phyloP scores from a whole-genome alignment of 2,888 invertebrate species.

The Ichneumoninae sp. region DNA sequence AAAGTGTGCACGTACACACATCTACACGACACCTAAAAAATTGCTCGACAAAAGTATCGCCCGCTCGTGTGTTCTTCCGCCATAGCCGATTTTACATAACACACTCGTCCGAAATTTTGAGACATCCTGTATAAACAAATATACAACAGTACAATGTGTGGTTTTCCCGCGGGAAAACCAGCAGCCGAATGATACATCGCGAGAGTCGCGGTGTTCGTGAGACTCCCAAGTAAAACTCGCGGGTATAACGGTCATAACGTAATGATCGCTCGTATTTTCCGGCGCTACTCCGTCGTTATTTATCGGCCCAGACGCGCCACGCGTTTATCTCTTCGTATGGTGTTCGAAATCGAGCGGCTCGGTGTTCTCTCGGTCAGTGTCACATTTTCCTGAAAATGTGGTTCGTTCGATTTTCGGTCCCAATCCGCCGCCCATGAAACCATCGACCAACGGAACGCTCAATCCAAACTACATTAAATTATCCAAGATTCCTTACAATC shows the following conservation, averaged over 20 bases:
- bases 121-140: constrained; percentile 2
- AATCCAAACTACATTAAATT: neutral
- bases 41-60: neutral
- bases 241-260: constrained; percentile 71
- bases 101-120: neutral
- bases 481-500: no score
- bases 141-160: constrained; percentile 40
- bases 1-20: neutral
- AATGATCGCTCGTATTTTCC: constrained; percentile 74
- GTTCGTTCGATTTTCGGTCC: neutral
- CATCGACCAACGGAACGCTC: neutral
- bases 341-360: constrained; percentile 21
- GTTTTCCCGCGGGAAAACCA: constrained; percentile 71
- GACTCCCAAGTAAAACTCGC: constrained; percentile 63
- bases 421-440: neutral
- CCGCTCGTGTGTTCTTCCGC: neutral
- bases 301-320: constrained; percentile 61
- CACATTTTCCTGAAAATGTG: neutral
- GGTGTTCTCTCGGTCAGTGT: constrained; percentile 16
- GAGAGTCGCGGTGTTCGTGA: constrained; percentile 44
- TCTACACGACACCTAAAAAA: neutral
- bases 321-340: constrained; percentile 24
- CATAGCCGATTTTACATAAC: neutral
- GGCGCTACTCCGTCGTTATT: constrained; percentile 67
- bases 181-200: constrained; percentile 69